phyloP scores from a whole-genome alignment of 1,140 invertebrate species.

The Caenorhabditis brenneri region DNA sequence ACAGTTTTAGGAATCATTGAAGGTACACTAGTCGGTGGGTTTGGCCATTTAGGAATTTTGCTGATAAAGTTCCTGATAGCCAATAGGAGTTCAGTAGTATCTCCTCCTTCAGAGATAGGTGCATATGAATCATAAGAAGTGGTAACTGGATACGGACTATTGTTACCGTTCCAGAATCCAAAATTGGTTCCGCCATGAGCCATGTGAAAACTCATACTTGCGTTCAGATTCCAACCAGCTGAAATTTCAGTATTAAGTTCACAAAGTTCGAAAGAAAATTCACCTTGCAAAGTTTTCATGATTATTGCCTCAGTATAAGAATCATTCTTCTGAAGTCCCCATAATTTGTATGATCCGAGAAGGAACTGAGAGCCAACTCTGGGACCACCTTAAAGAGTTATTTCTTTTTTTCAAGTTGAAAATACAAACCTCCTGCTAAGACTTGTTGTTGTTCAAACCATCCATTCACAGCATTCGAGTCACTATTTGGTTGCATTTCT shows the following conservation, averaged over 20 bases:
- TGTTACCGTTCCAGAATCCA: conserved; percentile 78
- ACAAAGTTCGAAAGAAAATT: conserved; percentile 70
- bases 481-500: no score
- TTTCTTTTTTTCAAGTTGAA: no score
- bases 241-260: not conserved
- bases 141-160: conserved; percentile 57
- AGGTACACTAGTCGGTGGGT: conserved; percentile 23
- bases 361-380: no score
- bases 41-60: not conserved
- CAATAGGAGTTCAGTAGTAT: not conserved
- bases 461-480: no score
- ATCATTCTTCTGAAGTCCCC: no score
- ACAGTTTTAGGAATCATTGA: not conserved
- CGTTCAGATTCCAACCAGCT: conserved; percentile 53
- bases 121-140: conserved; percentile 49
- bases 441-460: no score
- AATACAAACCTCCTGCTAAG: no score
- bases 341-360: no score
- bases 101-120: conserved; percentile 42
- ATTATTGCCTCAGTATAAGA: not conserved
- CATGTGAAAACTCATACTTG: conserved; percentile 79
- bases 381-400: no score
- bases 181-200: conserved; percentile 79
- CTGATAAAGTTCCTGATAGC: conserved; percentile 21
- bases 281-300: conserved; percentile 72